Base-by-base conservation (phyloP, 2,113 vertebrate species). In the Pterocles gutturalis region DNA sequence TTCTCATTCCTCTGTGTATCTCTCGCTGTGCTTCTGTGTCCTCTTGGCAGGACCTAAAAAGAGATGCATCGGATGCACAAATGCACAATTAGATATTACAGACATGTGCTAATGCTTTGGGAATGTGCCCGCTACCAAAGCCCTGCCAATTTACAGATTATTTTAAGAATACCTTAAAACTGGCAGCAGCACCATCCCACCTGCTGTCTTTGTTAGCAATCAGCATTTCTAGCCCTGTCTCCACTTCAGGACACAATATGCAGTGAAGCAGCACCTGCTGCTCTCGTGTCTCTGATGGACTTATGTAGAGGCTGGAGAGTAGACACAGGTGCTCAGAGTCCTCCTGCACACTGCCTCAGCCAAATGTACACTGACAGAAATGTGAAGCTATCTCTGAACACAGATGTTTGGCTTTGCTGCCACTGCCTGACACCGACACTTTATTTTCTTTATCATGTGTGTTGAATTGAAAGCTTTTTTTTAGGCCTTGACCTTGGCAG, bases 401-500 rank as follows among this genome's bases (percentile, higher is more conserved):
- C 55, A 89, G 91, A 95, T 84, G 60, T 96, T 70, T 61, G 77
- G 61, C 89, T 94, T 78, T 62, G 73, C 77, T 95, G 93, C 85
- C 71, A 75, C 53, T 85, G 80, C 45, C 92, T 87, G 86, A 92
- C 91, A 88, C 31, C 1, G 6, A 65, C 49, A 71, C 72, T 94
- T 88, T 67, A 78, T 94, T 93, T 93, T 88, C 80, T 92, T 92
- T 97, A 96, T 94, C 86, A 79, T 70, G 58, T 24, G 46, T 62
- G 66, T 64, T 84, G 73, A 89, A 91, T 64, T 87, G 89, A 92
- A 92, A 87, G 90, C 66, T 51, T 89, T 95, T 94, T 93, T 93
- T 88, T 28, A 48, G 94, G 76, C 86, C 90, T 57, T 92, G 93
- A 96, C 86, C 94, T 97, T 96, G 95, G 96, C 87, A 96, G 93